Conservation (phyloP, 1,140 invertebrate genomes). For the Hycleus cichorii region DNA sequence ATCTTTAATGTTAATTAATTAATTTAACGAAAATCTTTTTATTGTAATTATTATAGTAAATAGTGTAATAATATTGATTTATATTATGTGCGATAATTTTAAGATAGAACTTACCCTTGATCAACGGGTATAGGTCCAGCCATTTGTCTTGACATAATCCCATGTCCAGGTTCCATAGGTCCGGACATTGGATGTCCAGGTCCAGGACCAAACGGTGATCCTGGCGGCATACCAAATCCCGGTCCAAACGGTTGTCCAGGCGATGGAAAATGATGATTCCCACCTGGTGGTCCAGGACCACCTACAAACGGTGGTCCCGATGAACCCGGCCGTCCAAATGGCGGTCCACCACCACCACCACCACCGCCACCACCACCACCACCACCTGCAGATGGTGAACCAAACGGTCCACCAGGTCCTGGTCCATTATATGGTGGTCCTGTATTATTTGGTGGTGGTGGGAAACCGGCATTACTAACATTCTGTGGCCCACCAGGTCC, state of each 20-base stretch:
- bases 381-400: conserved; percentile 54
- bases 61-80: not conserved
- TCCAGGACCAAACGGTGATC: conserved; percentile 57
- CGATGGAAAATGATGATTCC: conserved; percentile 56
- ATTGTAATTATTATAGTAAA: no score
- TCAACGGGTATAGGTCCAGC: conserved; percentile 61
- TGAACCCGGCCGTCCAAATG: conserved; percentile 59
- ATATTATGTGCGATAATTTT: not conserved
- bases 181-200: conserved; percentile 56
- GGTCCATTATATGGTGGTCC: conserved; percentile 58
- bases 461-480: conserved; percentile 52
- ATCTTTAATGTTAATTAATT: conserved; percentile 15
- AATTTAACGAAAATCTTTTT: conserved; percentile 1
- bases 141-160: conserved; percentile 52
- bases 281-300: conserved; percentile 44
- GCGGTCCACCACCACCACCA: conserved; percentile 53
- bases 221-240: conserved; percentile 61
- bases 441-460: conserved; percentile 54
- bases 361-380: conserved; percentile 58
- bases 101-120: conserved; percentile 55
- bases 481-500: conserved; percentile 53
- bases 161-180: conserved; percentile 53
- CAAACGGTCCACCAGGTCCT: conserved; percentile 49
- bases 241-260: conserved; percentile 54
- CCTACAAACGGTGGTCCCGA: conserved; percentile 61